Percentiles rank a stretch among this genome's conserved stretches.
These are phyloP conservation scores for Bradypus variegatus DNA, from an alignment of 2,797 vertebrate genomes.

Conservation along the genomic window DNA sequence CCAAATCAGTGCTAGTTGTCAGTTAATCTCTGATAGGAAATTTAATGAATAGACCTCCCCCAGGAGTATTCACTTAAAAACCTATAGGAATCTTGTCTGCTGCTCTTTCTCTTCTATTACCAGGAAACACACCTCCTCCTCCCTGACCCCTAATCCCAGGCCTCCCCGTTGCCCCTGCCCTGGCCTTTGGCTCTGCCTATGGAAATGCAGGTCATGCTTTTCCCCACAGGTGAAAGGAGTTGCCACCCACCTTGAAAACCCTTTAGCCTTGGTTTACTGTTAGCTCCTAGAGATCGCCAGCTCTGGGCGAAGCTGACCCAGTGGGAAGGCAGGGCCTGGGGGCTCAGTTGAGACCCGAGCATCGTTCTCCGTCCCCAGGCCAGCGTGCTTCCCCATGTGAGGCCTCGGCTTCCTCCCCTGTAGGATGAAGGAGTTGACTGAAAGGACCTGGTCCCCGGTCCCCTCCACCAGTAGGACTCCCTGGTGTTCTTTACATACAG, in stretches of 20 bases:
- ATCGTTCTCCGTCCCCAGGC: not conserved
- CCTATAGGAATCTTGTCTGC: not conserved
- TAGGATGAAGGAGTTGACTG: not conserved
- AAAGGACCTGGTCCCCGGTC: not conserved
- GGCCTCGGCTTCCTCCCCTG: not conserved
- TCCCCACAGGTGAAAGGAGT: not conserved
- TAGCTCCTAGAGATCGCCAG: not conserved
- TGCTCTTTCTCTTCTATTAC: not conserved
- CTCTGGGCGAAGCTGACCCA: not conserved
- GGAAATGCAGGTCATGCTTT: not conserved
- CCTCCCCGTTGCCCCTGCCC: not conserved
- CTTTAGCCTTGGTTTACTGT: not conserved
- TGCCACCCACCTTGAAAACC: not conserved
- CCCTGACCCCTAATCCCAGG: not conserved
- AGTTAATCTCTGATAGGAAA: not conserved
- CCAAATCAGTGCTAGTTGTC: not conserved
- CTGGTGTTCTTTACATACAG: not conserved
- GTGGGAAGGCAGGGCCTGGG: not conserved
- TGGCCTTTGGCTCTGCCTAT: not conserved
- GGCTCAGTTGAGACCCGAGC: not conserved
- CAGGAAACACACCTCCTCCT: not conserved
- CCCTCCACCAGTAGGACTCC: not conserved
- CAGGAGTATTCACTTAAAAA: not conserved
- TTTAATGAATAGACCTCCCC: not conserved
- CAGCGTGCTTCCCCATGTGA: accelerated